These are phyloP conservation scores for Eumerus sabulonum DNA, from an alignment of 2,888 invertebrate genomes.

Conservation along the genomic window DNA sequence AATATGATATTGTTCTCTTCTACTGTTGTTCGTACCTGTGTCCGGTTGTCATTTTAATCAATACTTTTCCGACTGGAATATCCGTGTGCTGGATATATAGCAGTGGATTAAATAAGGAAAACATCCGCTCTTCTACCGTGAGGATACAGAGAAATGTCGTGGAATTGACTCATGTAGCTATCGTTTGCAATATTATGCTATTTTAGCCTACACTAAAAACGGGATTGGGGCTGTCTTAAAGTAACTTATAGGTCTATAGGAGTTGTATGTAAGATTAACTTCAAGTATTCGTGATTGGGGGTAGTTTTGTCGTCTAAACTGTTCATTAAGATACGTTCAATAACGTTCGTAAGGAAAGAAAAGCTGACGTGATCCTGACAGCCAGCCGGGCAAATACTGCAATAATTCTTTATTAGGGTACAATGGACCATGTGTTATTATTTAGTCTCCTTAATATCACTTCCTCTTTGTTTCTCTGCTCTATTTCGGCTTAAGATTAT, in stretches of 20 bases:
- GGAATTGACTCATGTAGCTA: slow-evolving; percentile 37
- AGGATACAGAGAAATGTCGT: slow-evolving; percentile 41
- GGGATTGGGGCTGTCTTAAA: slow-evolving; percentile 15
- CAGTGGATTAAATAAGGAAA: neutral
- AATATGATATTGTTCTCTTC: slow-evolving; percentile 17
- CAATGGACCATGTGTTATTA: slow-evolving; percentile 56
- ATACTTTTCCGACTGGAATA: slow-evolving; percentile 25
- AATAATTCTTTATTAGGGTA: slow-evolving; percentile 66
- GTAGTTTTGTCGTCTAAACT: neutral
- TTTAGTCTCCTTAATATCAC: neutral
- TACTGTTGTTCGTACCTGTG: slow-evolving; percentile 14
- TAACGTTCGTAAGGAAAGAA: slow-evolving; percentile 34
- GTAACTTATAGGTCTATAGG: slow-evolving; percentile 1
- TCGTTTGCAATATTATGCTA: slow-evolving; percentile 25
- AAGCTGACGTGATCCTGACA: slow-evolving; percentile 41
- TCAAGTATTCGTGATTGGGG: no score
- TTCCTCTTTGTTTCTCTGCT: slow-evolving; percentile 1
- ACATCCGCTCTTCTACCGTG: neutral
- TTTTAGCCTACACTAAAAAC: slow-evolving; percentile 6
- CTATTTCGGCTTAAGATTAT: neutral
- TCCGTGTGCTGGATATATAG: slow-evolving; percentile 22
- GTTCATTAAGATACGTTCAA: slow-evolving; percentile 3
- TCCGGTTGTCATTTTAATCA: slow-evolving; percentile 59
- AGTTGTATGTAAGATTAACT: neutral
- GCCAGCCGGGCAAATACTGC: slow-evolving; percentile 42